Base-by-base conservation (phyloP, 2,797 vertebrate species). In the Loriculus beryllinus region DNA sequence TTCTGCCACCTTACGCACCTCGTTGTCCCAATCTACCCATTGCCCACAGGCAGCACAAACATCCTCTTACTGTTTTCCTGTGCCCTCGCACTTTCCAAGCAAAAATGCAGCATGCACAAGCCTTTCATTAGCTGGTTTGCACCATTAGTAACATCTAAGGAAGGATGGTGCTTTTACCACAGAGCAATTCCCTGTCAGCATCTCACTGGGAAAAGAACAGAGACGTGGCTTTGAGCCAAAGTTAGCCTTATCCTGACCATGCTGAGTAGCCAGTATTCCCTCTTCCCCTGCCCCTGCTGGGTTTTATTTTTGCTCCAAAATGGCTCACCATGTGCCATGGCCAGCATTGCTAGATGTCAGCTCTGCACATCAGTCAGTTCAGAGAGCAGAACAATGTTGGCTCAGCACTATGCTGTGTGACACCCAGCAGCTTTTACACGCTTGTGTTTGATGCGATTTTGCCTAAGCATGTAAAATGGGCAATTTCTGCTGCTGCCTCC, bases 371-470 rank as follows among this genome's bases (percentile, higher is more conserved):
- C 86, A 70, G 2, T 70, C 93, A 92, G 65, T 63, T 78, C 62
- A 93, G 54, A 91, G 59, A 67, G 42, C 72, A 92, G 82, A 75
- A 69, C 57, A 78, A 9, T 40, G 74, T 59, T 83, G 74, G 82
- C 74, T 84, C 74, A 84, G 87, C 94, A n/a, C 62, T 69, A 18
- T n/a, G 75, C 49, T 7, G 37, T n/a, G 43, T 64, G 82, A 79
- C 54, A 82, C 47, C 51, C 74, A 76, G 77, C 77, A 86, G 80
- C 54, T 86, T 90, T 76, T 83, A 70, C 43, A 35, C 0, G 4
- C 43, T 79, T 1, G 0, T 15, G 9, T 86, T 83, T 51, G 39
- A 88, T 39, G 56, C 2, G 3, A 3, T 47, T 88, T 82, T 86
- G 37, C 69, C 70, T 63, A 54, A 84, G 54, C 35, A 2, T 56